Evolutionary conservation across 2,113 vertebrate genomes (phyloP).

Genomic region (Junco hyemalis): DNA sequence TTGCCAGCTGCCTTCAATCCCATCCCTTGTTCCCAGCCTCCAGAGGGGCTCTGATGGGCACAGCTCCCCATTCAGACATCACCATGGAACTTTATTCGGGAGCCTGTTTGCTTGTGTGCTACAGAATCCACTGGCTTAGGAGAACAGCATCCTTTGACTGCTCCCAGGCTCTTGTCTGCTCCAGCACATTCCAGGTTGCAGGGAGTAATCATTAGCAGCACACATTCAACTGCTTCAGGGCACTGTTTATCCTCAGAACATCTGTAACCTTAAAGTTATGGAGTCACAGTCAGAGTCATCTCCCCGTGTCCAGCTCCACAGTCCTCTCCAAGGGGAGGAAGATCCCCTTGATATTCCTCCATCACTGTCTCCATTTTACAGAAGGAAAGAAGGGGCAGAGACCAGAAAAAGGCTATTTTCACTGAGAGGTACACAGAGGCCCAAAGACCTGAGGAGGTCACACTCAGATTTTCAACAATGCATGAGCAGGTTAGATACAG

Average conservation of each 20-base stretch:
- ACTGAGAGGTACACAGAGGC: not conserved
- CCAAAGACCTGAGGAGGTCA: not conserved
- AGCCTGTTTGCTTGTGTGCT: not conserved
- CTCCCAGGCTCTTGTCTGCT: not conserved
- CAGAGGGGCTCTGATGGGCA: not conserved
- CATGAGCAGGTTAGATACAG: not conserved
- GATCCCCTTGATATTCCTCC: not conserved
- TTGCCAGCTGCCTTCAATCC: conserved; percentile 17
- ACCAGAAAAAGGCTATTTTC: not conserved
- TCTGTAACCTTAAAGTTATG: not conserved
- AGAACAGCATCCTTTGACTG: not conserved
- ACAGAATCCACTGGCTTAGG: not conserved
- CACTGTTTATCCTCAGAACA: not conserved
- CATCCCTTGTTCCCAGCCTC: not conserved
- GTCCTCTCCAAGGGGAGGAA: not conserved
- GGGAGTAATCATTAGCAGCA: not conserved
- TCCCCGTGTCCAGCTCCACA: not conserved
- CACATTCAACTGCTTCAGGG: not conserved
- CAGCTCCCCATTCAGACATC: not conserved
- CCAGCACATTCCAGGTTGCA: not conserved
- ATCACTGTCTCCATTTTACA: not conserved
- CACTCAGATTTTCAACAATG: not conserved
- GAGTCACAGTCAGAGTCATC: not conserved
- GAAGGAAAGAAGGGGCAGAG: not conserved
- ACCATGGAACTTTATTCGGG: not conserved